Evolutionary conservation across 2,888 invertebrate species (phyloP), one percentile per base, ranked within the genome.

Genomic region (Drosophila subquinaria): DNA sequence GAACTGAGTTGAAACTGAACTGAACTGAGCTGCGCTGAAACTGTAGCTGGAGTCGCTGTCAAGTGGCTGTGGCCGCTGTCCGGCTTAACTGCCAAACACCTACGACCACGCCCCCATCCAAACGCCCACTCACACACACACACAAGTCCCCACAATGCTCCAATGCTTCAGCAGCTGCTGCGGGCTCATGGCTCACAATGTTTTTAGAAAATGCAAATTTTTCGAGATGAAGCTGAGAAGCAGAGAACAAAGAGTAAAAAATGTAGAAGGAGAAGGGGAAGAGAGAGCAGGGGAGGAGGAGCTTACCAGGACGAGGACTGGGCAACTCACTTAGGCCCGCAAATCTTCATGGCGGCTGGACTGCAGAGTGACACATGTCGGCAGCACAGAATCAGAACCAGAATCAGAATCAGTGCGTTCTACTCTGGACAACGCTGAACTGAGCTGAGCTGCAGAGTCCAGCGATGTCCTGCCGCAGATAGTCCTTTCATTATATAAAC

Each of bases 291-390:
- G 23, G 50, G 8, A n/a, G 35, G 2, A 8, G 10, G 3, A 4
- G n/a, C n/a, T n/a, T 13, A 38, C 38, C 27, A 27, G 27, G n/a
- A 8, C 47, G 4, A n/a, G 38, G 20, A 38, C 38, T 38, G 52
- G 52, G 63, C 45, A 64, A 76, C 72, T 61, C 64, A 73, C 50
- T 68, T 79, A 73, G 89, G 89, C 76, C 66, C 73, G 84, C 84
- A 89, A 90, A 90, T 88, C 88, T 90, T 90, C 72, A 89, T 90
- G 88, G 82, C 87, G 77, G 84, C 79, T 81, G 81, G 89, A 82
- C 79, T 82, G 89, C 82, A 88, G 91, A 91, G 90, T 91, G 91
- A 92, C 91, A 91, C 92, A 91, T 91, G 92, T 92, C 91, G 92
- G 91, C 90, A 90, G 83, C 92, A 91, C 81, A 74, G 88, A 90